These are phyloP conservation scores for Piprites chloris DNA, from an alignment of 2,113 vertebrate genomes.

Conservation along the genomic window DNA sequence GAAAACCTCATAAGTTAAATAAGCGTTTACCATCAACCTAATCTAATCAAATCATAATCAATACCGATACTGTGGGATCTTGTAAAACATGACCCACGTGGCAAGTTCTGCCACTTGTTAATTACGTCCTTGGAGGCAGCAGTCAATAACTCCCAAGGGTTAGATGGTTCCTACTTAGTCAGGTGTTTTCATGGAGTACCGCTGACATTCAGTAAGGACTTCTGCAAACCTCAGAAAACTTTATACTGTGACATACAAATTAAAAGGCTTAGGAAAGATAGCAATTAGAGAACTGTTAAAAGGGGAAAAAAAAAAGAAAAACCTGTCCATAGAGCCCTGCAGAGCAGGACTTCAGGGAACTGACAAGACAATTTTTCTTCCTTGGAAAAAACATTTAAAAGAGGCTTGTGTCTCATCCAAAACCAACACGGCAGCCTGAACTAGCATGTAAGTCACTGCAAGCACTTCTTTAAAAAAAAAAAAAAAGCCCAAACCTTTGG, in stretches of 20 bases:
- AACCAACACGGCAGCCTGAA: not conserved
- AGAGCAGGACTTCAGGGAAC: constrained; percentile 54
- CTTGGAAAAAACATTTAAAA: constrained; percentile 14
- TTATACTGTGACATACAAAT: constrained; percentile 57
- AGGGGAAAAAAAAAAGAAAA: not conserved
- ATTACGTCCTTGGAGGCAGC: constrained; percentile 50
- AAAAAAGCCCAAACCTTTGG: not conserved
- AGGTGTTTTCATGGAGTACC: constrained; percentile 60
- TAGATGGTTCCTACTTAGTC: constrained; percentile 63
- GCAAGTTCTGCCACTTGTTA: constrained; percentile 60
- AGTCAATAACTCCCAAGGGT: constrained; percentile 63
- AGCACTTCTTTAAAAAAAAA: not conserved
- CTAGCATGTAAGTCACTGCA: not conserved
- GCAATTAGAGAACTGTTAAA: constrained; percentile 53
- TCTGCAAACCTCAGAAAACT: constrained; percentile 64
- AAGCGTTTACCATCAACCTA: constrained; percentile 37
- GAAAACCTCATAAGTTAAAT: constrained; percentile 37
- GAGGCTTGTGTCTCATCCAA: constrained; percentile 33
- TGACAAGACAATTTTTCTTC: constrained; percentile 1
- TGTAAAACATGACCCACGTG: constrained; percentile 58
- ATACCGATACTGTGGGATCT: constrained; percentile 39
- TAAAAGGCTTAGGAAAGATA: constrained; percentile 63
- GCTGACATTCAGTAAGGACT: constrained; percentile 62
- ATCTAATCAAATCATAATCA: constrained; percentile 61
- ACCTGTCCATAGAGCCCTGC: constrained; percentile 15